These are phyloP conservation scores for Macrophya alboannulata DNA, from an alignment of 2,888 invertebrate genomes.

Conservation along the genomic window DNA sequence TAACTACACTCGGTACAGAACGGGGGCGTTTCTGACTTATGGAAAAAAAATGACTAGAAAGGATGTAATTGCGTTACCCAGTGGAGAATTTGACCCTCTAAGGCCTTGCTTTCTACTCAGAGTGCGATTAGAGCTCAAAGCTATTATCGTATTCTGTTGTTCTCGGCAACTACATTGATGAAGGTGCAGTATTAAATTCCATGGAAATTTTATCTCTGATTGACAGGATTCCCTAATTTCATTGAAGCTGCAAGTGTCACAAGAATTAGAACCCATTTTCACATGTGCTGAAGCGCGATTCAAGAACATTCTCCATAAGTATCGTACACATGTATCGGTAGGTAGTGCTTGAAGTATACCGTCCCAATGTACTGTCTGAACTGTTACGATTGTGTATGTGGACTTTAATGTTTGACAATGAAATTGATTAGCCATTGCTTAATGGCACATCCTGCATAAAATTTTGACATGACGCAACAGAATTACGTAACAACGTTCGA, in stretches of 20 bases:
- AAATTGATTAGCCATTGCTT: slow-evolving; percentile 17
- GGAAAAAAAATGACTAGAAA: slow-evolving; percentile 2
- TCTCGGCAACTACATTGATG: neutral
- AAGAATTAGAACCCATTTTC: neutral
- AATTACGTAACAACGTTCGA: slow-evolving; percentile 1
- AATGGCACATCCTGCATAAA: slow-evolving; percentile 26
- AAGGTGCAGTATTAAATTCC: neutral
- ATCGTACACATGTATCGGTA: neutral
- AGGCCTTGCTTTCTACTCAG: neutral
- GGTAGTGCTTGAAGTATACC: neutral
- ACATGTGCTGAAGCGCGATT: neutral
- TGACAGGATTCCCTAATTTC: neutral
- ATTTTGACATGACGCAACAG: slow-evolving; percentile 20
- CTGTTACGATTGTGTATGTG: slow-evolving; percentile 3
- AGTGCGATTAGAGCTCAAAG: neutral
- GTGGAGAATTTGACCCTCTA: neutral
- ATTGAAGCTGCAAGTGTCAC: neutral
- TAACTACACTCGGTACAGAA: slow-evolving; percentile 32
- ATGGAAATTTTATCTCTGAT: neutral
- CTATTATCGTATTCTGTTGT: neutral
- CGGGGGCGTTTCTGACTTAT: slow-evolving; percentile 33
- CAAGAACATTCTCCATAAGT: neutral
- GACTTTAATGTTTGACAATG: slow-evolving; percentile 9
- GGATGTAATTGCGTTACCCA: neutral
- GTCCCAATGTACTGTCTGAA: neutral